Conservation (phyloP, 2,797 vertebrate species). For the Numenius phaeopus region DNA sequence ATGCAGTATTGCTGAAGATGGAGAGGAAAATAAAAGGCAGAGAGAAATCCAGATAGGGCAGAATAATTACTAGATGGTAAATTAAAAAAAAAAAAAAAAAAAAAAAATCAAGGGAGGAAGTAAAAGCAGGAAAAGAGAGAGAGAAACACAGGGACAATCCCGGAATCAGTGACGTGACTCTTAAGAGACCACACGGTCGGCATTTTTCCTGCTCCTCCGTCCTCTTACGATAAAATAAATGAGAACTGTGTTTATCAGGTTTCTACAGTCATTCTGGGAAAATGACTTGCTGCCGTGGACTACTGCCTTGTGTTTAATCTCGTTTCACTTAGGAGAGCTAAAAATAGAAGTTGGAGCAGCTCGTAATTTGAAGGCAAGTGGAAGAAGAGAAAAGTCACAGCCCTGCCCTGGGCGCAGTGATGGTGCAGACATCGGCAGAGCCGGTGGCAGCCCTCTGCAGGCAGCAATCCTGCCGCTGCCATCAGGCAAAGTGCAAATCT, state of each 20-base stretch:
- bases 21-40: not conserved
- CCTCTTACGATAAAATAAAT: conserved; percentile 16
- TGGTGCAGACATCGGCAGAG: not conserved
- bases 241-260: conserved; percentile 43
- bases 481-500: not conserved
- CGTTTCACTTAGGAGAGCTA: conserved; percentile 49
- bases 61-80: not conserved
- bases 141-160: not conserved
- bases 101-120: not conserved
- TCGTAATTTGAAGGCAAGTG: conserved; percentile 22
- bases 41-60: not conserved
- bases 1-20: not conserved
- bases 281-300: not conserved
- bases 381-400: not conserved
- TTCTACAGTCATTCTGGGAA: conserved; percentile 32
- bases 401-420: conserved; percentile 1
- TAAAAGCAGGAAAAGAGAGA: not conserved
- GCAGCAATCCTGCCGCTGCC: not conserved
- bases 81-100: not conserved
- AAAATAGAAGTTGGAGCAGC: conserved; percentile 57
- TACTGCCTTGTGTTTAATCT: conserved; percentile 38
- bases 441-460: not conserved
- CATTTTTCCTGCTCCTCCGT: not conserved
- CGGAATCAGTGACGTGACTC: not conserved
- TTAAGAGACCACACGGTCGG: not conserved